phyloP scores from a whole-genome alignment of 2,888 invertebrate species.

The Xylophagus ater region DNA sequence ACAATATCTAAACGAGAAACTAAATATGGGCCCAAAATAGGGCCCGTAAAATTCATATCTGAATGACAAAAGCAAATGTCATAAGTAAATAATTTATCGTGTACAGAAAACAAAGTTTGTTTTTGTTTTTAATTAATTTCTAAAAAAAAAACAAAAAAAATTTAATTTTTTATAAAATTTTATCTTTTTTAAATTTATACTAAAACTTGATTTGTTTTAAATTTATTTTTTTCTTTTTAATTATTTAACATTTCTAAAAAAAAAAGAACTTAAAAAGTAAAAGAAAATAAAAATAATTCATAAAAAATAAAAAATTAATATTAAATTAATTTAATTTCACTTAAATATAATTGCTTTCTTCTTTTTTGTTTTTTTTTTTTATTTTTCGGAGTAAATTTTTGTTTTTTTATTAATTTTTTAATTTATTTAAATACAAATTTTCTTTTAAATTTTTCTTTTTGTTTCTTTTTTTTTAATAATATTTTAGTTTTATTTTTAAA shows the following conservation, averaged over 20 bases:
- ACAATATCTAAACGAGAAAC: no score
- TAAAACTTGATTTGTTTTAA: no score
- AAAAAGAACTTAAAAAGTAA: neutral
- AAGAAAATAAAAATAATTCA: neutral
- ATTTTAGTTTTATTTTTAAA: conserved; percentile 1
- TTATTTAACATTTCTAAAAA: no score
- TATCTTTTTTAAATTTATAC: no score
- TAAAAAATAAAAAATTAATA: neutral
- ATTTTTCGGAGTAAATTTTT: conserved; percentile 10
- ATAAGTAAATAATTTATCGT: no score
- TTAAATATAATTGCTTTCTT: no score
- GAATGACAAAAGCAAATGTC: no score
- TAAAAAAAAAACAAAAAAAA: neutral
- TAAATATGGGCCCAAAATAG: no score
- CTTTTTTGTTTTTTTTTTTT: conserved; percentile 10
- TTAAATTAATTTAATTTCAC: neutral
- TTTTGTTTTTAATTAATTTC: neutral
- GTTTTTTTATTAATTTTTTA: conserved; percentile 17
- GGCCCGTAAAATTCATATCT: no score
- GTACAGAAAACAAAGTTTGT: neutral
- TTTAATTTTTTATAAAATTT: no score
- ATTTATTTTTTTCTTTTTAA: no score
- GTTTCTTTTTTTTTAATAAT: conserved; percentile 9
- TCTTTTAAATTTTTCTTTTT: conserved; percentile 12
- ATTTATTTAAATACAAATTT: conserved; percentile 21